These are phyloP conservation scores for Macrophya annulata DNA, from an alignment of 2,888 invertebrate genomes.

Conservation along the genomic window DNA sequence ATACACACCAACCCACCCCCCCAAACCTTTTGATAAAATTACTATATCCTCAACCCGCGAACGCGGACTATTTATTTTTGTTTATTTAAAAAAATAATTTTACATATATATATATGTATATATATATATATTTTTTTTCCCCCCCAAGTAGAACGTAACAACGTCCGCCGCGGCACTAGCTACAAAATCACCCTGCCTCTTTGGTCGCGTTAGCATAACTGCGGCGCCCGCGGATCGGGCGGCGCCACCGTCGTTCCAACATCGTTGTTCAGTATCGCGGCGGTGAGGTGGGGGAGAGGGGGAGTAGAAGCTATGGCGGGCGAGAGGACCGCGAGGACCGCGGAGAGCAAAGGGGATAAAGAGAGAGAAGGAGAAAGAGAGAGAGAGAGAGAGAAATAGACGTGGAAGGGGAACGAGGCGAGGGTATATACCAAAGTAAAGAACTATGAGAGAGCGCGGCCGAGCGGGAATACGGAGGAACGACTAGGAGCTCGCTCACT, in stretches of 20 bases:
- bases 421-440: constrained; percentile 58
- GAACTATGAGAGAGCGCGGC: constrained; percentile 54
- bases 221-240: constrained; percentile 69
- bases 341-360: constrained; percentile 51
- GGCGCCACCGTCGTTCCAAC: constrained; percentile 64
- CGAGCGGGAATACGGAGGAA: constrained; percentile 49
- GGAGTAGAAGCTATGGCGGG: constrained; percentile 55
- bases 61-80: not conserved
- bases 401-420: constrained; percentile 56
- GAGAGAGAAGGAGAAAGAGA: constrained; percentile 55
- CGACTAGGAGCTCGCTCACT: constrained; percentile 17
- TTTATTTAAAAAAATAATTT: not conserved
- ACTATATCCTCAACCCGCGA: not conserved
- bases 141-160: constrained; percentile 38
- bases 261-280: constrained; percentile 55
- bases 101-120: not conserved
- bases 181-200: constrained; percentile 45
- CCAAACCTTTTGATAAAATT: not conserved
- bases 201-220: constrained; percentile 75
- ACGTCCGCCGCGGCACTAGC: constrained; percentile 51
- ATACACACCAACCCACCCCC: not conserved
- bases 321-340: constrained; percentile 56
- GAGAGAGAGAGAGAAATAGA: constrained; percentile 26
- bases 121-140: not conserved
- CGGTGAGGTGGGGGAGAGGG: constrained; percentile 37